Conservation (phyloP, 2,797 vertebrate species). For the Amazona ochrocephala region DNA sequence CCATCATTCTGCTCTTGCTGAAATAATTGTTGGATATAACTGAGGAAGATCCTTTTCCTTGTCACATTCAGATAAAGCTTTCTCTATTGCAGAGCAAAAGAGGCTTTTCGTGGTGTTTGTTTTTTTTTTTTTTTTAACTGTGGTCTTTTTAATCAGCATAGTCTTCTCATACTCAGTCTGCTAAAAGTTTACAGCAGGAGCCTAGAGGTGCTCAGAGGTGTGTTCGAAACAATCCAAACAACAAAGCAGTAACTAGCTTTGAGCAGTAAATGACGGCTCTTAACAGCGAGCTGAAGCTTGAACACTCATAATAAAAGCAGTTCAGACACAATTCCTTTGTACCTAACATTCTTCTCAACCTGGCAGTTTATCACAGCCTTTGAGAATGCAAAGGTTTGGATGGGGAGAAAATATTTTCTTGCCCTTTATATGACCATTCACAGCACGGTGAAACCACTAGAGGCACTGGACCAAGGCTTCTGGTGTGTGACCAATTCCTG, state of each 20-base stretch:
- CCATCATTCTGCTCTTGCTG: background rate
- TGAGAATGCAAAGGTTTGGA: background rate
- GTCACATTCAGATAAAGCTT: background rate
- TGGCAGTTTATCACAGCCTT: background rate
- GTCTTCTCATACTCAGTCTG: background rate
- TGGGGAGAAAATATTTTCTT: background rate
- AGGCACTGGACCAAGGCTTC: background rate
- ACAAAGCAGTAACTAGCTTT: background rate
- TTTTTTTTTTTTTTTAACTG: background rate
- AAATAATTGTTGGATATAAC: background rate
- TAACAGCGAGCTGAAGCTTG: background rate
- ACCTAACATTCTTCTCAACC: background rate
- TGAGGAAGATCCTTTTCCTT: background rate
- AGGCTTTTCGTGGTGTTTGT: background rate
- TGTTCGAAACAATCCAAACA: background rate
- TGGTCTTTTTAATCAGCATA: background rate
- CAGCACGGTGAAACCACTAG: background rate
- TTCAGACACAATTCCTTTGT: background rate
- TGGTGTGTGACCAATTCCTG: background rate
- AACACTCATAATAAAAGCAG: background rate
- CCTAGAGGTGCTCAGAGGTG: background rate
- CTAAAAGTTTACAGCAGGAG: background rate
- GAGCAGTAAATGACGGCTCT: background rate
- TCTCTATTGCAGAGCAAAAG: background rate
- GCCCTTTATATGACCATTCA: background rate